Conservation (phyloP, 1,140 invertebrate species). For the Sinella curviseta region DNA sequence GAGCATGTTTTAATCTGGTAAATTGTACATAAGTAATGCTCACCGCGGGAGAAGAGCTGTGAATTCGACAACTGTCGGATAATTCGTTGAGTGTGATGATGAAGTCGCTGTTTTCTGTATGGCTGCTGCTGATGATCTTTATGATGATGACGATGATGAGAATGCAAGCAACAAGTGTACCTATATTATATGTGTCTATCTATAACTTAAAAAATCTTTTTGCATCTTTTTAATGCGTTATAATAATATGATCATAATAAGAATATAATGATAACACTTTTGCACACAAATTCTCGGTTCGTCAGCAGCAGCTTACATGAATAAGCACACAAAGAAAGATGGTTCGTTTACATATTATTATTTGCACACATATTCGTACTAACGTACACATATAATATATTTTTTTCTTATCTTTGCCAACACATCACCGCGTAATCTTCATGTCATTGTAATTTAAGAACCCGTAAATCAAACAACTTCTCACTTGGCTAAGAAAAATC, state of each 20-base stretch:
- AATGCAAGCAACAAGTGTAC: conserved; percentile 1
- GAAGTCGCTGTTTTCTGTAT: neutral
- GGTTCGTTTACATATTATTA: conserved; percentile 9
- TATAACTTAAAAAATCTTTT: too few relatives aligned
- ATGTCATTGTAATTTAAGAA: conserved; percentile 28
- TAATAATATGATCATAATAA: neutral
- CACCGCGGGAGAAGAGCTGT: conserved; percentile 15
- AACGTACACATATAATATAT: neutral
- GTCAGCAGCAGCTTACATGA: neutral
- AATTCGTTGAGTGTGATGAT: conserved; percentile 6
- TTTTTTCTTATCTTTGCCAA: neutral
- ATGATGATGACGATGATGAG: neutral
- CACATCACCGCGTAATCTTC: conserved; percentile 7
- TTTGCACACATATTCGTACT: too few relatives aligned
- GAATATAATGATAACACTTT: neutral
- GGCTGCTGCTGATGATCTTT: neutral
- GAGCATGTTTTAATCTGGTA: neutral
- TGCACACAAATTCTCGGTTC: neutral
- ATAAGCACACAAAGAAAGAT: neutral
- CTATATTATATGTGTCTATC: too few relatives aligned
- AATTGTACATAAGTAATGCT: conserved; percentile 8
- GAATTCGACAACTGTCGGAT: conserved; percentile 22
- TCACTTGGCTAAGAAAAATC: conserved; percentile 15
- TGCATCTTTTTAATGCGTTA: neutral
- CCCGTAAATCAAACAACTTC: conserved; percentile 27